Evolutionary conservation across 2,797 vertebrate species (phyloP).

Genomic region (Helarctos malayanus): DNA sequence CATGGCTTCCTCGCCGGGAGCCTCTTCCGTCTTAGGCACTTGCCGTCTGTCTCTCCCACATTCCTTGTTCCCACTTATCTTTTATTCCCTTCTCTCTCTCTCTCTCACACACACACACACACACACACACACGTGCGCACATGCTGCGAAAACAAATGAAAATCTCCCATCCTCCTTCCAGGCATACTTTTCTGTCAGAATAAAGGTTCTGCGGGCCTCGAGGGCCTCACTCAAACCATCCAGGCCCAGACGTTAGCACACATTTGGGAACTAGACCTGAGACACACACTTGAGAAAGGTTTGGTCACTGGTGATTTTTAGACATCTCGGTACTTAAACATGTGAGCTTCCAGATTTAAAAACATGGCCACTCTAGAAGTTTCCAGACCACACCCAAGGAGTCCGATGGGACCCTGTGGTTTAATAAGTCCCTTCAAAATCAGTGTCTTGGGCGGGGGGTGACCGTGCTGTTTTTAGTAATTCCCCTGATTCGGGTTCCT

Average conservation of each 20-base stretch:
- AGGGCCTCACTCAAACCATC: not conserved
- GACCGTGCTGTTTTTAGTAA: not conserved
- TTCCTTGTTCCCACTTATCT: not conserved
- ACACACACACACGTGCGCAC: rapidly evolving
- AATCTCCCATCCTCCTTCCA: not conserved
- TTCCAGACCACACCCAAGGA: not conserved
- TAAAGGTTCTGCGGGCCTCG: not conserved
- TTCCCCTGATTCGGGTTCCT: not conserved
- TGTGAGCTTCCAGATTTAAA: not conserved
- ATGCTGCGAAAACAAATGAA: not conserved
- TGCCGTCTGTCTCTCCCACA: no score
- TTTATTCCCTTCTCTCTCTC: not conserved
- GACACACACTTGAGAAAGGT: not conserved
- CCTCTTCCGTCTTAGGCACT: not conserved
- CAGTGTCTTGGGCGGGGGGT: not conserved
- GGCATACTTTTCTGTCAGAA: not conserved
- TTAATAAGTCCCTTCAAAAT: not conserved
- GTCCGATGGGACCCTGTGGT: not conserved
- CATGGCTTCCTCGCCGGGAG: rapidly evolving
- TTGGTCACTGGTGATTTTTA: not conserved
- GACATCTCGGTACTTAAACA: not conserved
- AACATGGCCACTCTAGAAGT: not conserved
- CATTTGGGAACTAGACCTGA: not conserved
- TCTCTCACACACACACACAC: not conserved
- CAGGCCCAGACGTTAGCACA: not conserved